A percentile compares a stretch with the other conserved stretches of the same genome.
These are phyloP conservation scores for Fulmarus glacialis DNA, from an alignment of 2,113 vertebrate genomes.

Conservation along the genomic window DNA sequence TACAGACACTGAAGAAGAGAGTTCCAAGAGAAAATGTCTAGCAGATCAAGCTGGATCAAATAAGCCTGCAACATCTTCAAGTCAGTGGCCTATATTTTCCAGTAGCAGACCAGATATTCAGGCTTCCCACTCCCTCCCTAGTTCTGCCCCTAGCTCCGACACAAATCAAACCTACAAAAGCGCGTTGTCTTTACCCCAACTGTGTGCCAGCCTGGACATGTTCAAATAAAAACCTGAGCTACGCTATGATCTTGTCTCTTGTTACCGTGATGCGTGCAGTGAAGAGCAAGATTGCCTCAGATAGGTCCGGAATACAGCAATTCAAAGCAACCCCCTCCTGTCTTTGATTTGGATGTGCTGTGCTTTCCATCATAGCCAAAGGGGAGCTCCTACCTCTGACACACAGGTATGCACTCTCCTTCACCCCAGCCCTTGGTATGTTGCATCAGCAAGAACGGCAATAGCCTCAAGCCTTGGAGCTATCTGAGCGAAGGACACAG, in stretches of 20 bases:
- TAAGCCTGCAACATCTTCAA: background rate
- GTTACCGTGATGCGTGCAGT: background rate
- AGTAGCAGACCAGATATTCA: constrained; percentile 49
- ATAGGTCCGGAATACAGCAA: background rate
- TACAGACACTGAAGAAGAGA: background rate
- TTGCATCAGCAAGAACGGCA: constrained; percentile 49
- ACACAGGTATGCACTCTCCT: constrained; percentile 52
- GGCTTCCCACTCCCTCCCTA: background rate
- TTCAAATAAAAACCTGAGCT: constrained; percentile 23
- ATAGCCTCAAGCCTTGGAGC: constrained; percentile 22
- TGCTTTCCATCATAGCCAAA: constrained; percentile 47
- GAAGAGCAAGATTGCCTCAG: constrained; percentile 29
- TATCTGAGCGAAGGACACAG: background rate
- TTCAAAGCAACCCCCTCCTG: constrained; percentile 13
- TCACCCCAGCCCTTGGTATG: constrained; percentile 28
- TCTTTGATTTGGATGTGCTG: constrained; percentile 44
- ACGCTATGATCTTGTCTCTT: background rate
- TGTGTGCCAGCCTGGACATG: constrained; percentile 2
- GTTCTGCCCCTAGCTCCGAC: constrained; percentile 4
- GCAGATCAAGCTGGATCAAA: background rate
- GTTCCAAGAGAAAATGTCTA: background rate
- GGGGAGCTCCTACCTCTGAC: constrained; percentile 62
- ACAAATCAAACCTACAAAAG: constrained; percentile 27
- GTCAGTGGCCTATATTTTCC: background rate
- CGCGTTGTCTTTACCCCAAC: background rate